These are phyloP conservation scores for Pocillopora damicornis DNA, from an alignment of 64 coral and sea anemone genomes.

Conservation along the genomic window DNA sequence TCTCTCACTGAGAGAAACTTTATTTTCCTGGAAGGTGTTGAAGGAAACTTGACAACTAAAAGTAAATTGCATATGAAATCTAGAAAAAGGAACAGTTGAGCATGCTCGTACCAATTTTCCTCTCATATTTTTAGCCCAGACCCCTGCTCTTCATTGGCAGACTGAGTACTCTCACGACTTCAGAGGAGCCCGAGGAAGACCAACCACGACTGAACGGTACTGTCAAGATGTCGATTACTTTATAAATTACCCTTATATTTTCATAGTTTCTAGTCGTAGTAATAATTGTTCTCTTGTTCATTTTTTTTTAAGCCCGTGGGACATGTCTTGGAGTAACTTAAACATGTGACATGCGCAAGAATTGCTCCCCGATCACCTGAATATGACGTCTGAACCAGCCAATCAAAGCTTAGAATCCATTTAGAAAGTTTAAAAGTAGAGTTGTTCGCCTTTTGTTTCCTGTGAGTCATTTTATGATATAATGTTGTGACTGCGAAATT, in stretches of 20 bases:
- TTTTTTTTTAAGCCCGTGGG: conserved; percentile 40
- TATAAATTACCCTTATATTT: neutral
- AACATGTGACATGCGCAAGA: conserved; percentile 35
- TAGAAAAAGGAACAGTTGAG: neutral
- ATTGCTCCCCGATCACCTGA: neutral
- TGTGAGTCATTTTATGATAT: neutral
- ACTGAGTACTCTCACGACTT: conserved; percentile 53
- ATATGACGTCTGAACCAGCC: neutral
- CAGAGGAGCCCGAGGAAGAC: conserved; percentile 50
- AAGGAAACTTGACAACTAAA: too few relatives aligned
- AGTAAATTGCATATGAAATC: too few relatives aligned
- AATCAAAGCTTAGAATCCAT: neutral
- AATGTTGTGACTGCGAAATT: neutral
- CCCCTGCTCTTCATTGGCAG: conserved; percentile 65
- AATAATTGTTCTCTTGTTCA: neutral
- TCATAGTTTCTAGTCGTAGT: neutral
- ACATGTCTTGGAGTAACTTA: conserved; percentile 70
- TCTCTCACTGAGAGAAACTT: too few relatives aligned
- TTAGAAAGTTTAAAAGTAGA: neutral
- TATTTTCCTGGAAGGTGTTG: too few relatives aligned
- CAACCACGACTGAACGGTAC: conserved; percentile 59
- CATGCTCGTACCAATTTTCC: neutral
- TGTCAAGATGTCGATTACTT: neutral
- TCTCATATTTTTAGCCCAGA: conserved; percentile 39
- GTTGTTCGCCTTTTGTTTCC: neutral